Conservation (phyloP, 2,113 vertebrate species). For the Mormyrus iriodes region DNA sequence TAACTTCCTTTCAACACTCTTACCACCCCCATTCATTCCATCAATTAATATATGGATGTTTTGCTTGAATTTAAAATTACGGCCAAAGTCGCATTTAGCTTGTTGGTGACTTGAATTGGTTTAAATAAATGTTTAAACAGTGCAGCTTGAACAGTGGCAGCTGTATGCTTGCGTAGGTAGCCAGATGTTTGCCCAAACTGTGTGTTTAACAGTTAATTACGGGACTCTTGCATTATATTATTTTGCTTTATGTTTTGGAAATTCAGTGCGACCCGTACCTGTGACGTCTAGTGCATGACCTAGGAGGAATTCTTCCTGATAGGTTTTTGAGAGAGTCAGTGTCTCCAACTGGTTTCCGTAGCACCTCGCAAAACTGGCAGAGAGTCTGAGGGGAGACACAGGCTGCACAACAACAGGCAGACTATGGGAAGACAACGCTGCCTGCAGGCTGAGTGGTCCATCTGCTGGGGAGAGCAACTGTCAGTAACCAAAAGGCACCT, state of each 20-base stretch:
- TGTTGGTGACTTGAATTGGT: neutral
- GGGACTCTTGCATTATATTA: neutral
- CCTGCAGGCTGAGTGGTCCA: neutral
- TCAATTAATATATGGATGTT: neutral
- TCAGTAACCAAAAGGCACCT: neutral
- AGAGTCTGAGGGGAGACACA: neutral
- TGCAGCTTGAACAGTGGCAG: neutral
- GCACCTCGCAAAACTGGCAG: neutral
- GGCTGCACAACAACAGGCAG: neutral
- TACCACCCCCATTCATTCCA: neutral
- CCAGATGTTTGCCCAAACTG: neutral
- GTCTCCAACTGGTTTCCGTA: neutral
- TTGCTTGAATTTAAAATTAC: neutral
- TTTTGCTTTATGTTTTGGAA: neutral
- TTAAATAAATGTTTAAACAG: neutral
- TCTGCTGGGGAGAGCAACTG: neutral
- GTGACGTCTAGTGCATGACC: neutral
- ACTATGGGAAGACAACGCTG: neutral
- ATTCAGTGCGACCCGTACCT: neutral
- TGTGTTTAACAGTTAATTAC: neutral
- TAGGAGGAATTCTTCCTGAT: neutral
- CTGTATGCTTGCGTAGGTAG: neutral
- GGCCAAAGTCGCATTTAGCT: neutral
- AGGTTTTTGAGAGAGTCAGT: neutral
- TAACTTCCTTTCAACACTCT: neutral